Conservation (phyloP, 2,113 vertebrate species). For the Phodopus roborovskii region DNA sequence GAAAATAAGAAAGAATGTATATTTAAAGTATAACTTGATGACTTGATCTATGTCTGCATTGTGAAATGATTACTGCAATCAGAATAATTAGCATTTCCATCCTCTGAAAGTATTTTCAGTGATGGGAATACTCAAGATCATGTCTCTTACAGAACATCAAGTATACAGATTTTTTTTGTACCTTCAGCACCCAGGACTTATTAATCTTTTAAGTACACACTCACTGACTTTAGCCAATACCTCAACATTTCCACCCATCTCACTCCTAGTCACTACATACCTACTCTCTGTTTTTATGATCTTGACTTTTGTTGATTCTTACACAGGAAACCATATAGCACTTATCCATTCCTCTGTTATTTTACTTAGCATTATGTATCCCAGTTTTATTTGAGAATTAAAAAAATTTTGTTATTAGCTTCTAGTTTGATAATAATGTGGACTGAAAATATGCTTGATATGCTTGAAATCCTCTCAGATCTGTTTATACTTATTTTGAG, state of each 20-base stretch:
- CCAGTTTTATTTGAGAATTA: not conserved
- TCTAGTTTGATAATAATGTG: not conserved
- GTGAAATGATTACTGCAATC: not conserved
- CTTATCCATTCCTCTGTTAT: not conserved
- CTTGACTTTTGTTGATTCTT: not conserved
- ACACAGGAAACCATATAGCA: not conserved
- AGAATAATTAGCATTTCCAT: slow-evolving; percentile 14
- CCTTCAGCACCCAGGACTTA: not conserved
- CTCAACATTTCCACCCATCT: not conserved
- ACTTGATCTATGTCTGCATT: not conserved
- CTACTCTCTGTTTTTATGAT: not conserved
- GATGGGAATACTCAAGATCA: not conserved
- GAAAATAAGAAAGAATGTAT: not conserved
- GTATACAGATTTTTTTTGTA: not conserved
- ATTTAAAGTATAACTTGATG: not conserved
- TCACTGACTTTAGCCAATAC: not conserved
- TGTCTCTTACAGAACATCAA: not conserved
- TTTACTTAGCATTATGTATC: not conserved
- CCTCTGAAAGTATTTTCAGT: not conserved
- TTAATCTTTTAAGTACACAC: not conserved
- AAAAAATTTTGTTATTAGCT: not conserved
- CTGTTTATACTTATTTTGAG: not conserved
- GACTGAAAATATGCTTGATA: not conserved
- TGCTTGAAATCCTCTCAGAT: not conserved
- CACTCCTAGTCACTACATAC: not conserved